Evolutionary conservation across 2,113 vertebrate genomes (phyloP), one percentile per base, ranked within the genome.

Genomic region (Chlamydotis undulata): DNA sequence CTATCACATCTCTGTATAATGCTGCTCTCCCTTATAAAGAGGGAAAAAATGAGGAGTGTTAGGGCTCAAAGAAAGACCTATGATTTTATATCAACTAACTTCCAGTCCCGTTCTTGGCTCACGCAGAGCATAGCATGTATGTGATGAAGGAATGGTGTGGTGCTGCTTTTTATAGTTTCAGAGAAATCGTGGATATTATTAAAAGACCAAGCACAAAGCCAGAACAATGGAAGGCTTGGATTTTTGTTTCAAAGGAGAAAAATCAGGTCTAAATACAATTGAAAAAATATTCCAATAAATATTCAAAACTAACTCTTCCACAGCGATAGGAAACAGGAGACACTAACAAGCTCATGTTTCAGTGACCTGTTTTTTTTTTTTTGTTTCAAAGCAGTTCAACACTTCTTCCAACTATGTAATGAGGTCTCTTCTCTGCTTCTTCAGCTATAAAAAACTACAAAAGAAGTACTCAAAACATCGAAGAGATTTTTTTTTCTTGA

Each of bases 41-140:
- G 3, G 9, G 7, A 52, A 33, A 33, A 57, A 33, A n/a, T 0
- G 2, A 26, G 19, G 50, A 65, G n/a, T 2, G 5, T 55, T 24
- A 56, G 26, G 45, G 19, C 49, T 39, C 24, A 31, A 35, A 56
- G 37, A 55, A 6, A 1, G 24, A 76, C 19, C 22, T n/a, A 4
- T 3, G 10, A 19, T 43, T 45, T 43, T 45, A 0, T 22, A 57
- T 22, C 15, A n/a, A 1, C 22, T 77, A 75, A 22, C 37, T 82
- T 53, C 31, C 37, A 35, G 25, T 31, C 45, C 53, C n/a, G 2
- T 28, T 80, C 28, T 33, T 37, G 50, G 59, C 55, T 82, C 29
- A 47, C 15, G 13, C 6, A 61, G 29, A 52, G 49, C 2, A 1
- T 8, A 47, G 47, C 26, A 10, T 1, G 4, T 9, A 25, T 2